Evolutionary conservation across 2,797 vertebrate species (phyloP), one percentile per base, ranked within the genome.

Genomic region (Gymnothorax javanicus): DNA sequence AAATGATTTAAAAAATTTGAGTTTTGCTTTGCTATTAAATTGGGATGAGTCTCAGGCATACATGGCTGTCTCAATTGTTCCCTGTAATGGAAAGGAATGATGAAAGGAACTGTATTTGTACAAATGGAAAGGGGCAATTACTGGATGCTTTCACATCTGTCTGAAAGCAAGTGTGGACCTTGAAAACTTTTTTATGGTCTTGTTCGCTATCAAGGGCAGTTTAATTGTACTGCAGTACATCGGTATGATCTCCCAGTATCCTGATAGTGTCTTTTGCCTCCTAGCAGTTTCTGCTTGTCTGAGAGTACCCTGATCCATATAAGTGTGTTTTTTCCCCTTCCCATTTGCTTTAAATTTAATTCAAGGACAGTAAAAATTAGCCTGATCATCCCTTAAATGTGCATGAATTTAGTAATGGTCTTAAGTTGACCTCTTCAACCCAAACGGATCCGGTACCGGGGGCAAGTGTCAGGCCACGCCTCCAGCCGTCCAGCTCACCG

Each of bases 351-450:
- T 75, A 87, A 89, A 91, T 86, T 75, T 73, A 82, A 87, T 88
- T 87, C 69, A 82, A 69, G 86, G 81, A 82, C 86, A 83, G 33
- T 87, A 81, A 84, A 85, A 67, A 86, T 50, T 58, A 83, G 43
- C 59, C 15, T 86, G 82, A 89, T 87, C 57, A 54, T 15, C 69
- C 84, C 7, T 60, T 67, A 89, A 89, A 88, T 85, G 67, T 88
- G 83, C 33, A 33, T 84, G 71, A 59, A 82, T 86, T 86, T 83
- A 56, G 81, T 89, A 88, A 87, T 88, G 87, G 84, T 69, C 84
- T n/a, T n/a, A 54, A 90, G 84, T 87, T 89, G 85, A 88, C 79
- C 79, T 23, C 75, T 82, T 43, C 58, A 89, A 93, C 92, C 91
- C 90, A 71, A 85, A 84, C 91, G 89, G 86, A 88, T 83, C 85